Percentiles rank a stretch among this genome's conserved stretches.
Conservation (phyloP, 2,888 invertebrate genomes). For the Geotrupes spiniger region DNA sequence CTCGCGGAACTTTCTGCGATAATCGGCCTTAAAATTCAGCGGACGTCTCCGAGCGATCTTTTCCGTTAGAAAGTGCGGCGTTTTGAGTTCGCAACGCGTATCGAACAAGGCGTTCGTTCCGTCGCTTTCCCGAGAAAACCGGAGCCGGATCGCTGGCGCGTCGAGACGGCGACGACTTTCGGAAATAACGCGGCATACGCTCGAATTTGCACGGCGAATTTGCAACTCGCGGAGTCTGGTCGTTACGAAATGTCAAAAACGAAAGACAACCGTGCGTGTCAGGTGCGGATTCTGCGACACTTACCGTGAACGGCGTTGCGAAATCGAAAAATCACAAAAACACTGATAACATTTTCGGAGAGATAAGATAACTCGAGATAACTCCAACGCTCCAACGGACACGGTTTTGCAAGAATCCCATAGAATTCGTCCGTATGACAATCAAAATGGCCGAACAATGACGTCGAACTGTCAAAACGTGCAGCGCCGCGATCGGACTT, state of each 20-base stretch:
- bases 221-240: slow-evolving; percentile 6
- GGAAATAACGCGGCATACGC: too few relatives aligned
- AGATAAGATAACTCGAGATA: background rate
- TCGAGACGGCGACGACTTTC: too few relatives aligned
- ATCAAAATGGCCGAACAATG: slow-evolving; percentile 31
- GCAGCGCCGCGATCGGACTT: slow-evolving; percentile 5
- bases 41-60: too few relatives aligned
- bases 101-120: too few relatives aligned
- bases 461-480: slow-evolving; percentile 18
- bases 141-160: too few relatives aligned
- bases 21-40: too few relatives aligned
- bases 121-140: too few relatives aligned
- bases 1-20: too few relatives aligned
- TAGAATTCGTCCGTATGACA: slow-evolving; percentile 34
- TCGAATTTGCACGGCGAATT: too few relatives aligned
- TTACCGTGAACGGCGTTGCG: slow-evolving; percentile 3
- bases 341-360: slow-evolving; percentile 16
- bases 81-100: too few relatives aligned
- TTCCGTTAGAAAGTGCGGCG: too few relatives aligned
- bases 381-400: background rate
- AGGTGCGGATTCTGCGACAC: slow-evolving; percentile 17
- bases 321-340: slow-evolving; percentile 14
- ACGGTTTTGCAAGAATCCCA: slow-evolving; percentile 23
- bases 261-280: slow-evolving; percentile 20
- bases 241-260: slow-evolving; percentile 28